Percentiles rank a stretch among this genome's conserved stretches.
phyloP scores from a whole-genome alignment of 2,797 vertebrate genomes.

The Danio albolineatus region DNA sequence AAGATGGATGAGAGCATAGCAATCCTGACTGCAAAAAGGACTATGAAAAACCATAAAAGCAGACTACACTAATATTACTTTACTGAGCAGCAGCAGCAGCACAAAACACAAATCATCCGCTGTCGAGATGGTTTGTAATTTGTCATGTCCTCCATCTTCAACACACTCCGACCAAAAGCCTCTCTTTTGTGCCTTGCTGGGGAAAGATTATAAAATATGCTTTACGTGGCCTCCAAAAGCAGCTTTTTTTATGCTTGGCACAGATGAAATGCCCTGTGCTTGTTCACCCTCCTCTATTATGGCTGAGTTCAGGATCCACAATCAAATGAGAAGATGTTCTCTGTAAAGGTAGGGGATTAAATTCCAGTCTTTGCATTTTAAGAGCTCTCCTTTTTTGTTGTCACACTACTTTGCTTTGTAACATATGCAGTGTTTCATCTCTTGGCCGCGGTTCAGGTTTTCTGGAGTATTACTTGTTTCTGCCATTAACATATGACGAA shows the following conservation, averaged over 20 bases:
- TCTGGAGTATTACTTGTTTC: constrained; percentile 32
- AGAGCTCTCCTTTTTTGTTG: constrained; percentile 16
- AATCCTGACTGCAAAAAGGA: background rate
- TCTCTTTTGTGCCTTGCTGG: constrained; percentile 9
- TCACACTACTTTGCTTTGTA: constrained; percentile 39
- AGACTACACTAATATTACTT: constrained; percentile 6
- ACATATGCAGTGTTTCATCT: constrained; percentile 50
- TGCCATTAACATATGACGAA: constrained; percentile 8
- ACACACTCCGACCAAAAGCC: background rate
- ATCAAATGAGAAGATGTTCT: constrained; percentile 32
- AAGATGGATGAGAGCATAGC: background rate
- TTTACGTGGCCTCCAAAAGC: background rate
- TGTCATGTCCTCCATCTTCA: background rate
- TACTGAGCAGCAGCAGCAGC: background rate
- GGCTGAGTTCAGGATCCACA: constrained; percentile 18
- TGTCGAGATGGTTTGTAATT: background rate
- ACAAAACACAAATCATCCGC: constrained; percentile 11
- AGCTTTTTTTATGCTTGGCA: constrained; percentile 16
- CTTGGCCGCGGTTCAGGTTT: constrained; percentile 8
- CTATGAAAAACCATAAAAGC: background rate
- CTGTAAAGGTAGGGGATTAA: constrained; percentile 32
- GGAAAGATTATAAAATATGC: constrained; percentile 12
- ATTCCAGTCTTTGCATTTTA: constrained; percentile 31
- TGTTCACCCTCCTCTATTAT: constrained; percentile 37
- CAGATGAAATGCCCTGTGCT: constrained; percentile 24